These are phyloP conservation scores for rat (Rattus norvegicus) DNA, from an alignment of 2,113 vertebrate species.

Conservation along the genomic window GRCr8 NC_086023.1:80306001-80306500, in stretches of 20 bases:
- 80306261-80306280: constrained; percentile 81
- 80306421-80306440: constrained; percentile 80
- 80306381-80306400: constrained; percentile 81
- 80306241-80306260: constrained; percentile 87
- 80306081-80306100: constrained; percentile 82
- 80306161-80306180: constrained; percentile 79
- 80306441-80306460: constrained; percentile 82
- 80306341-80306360: constrained; percentile 82
- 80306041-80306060: constrained; percentile 82
- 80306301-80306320: constrained; percentile 78
- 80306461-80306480: constrained; percentile 82
- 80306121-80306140: constrained; percentile 78
- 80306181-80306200: constrained; percentile 80
- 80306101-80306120: constrained; percentile 81
- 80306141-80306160: constrained; percentile 81
- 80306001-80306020: constrained; percentile 82
- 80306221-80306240: constrained; percentile 84
- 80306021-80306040: constrained; percentile 82
- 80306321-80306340: constrained; percentile 78
- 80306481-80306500: constrained; percentile 84
- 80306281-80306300: constrained; percentile 77
- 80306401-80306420: constrained; percentile 80
- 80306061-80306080: constrained; percentile 81
- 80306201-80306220: constrained; percentile 80
- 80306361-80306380: constrained; percentile 80